Evolutionary conservation across 2,888 invertebrate species (phyloP).

Genomic region (Siphonodentalium dalli): DNA sequence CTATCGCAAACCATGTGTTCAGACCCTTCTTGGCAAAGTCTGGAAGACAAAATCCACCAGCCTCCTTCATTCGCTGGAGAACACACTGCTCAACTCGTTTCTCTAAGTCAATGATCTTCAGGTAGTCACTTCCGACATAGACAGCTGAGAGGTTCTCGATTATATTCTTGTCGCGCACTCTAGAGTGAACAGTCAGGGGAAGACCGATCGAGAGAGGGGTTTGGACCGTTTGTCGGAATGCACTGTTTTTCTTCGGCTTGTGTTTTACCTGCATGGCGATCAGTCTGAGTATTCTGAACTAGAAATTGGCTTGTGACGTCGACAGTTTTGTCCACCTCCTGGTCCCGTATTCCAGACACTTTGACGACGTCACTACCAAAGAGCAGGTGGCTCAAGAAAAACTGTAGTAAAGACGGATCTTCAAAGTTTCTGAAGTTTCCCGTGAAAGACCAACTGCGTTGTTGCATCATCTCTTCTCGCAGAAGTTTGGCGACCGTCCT

Average conservation of each 20-base stretch:
- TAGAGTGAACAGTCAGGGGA: slow-evolving; percentile 2
- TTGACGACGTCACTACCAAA: slow-evolving; percentile 9
- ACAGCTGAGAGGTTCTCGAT: slow-evolving; percentile 5
- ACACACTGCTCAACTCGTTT: slow-evolving; percentile 12
- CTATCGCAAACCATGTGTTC: slow-evolving; percentile 25
- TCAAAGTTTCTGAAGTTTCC: slow-evolving; percentile 7
- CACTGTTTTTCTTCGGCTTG: slow-evolving; percentile 9
- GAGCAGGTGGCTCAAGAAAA: slow-evolving; percentile 8
- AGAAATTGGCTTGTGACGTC: slow-evolving; percentile 21
- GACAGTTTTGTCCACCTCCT: slow-evolving; percentile 16
- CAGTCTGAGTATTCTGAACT: slow-evolving; percentile 12
- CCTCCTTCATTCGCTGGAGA: slow-evolving; percentile 5
- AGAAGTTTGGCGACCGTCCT: no score
- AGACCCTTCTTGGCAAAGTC: slow-evolving; percentile 23
- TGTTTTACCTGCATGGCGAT: slow-evolving; percentile 22
- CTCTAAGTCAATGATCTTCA: slow-evolving; percentile 2
- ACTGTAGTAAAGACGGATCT: slow-evolving; percentile 7
- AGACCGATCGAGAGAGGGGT: slow-evolving; percentile 8
- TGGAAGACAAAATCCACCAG: slow-evolving; percentile 17
- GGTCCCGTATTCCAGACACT: slow-evolving; percentile 6
- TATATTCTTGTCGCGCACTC: slow-evolving; percentile 6
- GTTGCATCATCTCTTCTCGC: slow-evolving; percentile 1
- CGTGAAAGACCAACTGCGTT: slow-evolving; percentile 3
- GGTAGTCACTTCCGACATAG: no score
- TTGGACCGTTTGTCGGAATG: slow-evolving; percentile 9